Conservation (phyloP, 2,113 vertebrate species). For the Laterallus jamaicensis region DNA sequence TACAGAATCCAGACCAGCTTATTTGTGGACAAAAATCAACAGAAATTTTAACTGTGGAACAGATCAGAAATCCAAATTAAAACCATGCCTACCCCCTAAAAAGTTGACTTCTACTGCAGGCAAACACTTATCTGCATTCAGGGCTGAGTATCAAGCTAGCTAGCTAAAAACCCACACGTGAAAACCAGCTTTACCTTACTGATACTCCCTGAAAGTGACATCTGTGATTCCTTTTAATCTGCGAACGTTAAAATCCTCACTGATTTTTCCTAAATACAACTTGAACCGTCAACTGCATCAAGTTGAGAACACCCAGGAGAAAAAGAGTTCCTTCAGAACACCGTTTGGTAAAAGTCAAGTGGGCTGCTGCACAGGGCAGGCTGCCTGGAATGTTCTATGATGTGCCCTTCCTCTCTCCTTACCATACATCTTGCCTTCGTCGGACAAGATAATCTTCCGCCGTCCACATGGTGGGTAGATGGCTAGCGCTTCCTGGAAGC, state of each 20-base stretch:
- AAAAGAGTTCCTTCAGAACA: neutral
- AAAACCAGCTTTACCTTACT: neutral
- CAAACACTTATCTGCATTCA: neutral
- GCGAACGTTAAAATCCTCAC: neutral
- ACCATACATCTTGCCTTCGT: constrained; percentile 99
- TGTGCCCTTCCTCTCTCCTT: constrained; percentile 58
- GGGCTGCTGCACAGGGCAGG: neutral
- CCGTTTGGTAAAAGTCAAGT: neutral
- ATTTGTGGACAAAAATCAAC: neutral
- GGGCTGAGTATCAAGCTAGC: neutral
- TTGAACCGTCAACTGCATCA: neutral
- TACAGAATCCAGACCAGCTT: neutral
- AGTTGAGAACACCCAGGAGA: neutral
- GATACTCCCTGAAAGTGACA: neutral
- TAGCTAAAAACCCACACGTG: neutral
- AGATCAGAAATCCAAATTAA: neutral
- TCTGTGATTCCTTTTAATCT: neutral
- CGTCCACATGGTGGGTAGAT: constrained; percentile 96
- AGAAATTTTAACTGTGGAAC: neutral
- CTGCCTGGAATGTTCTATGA: accelerated
- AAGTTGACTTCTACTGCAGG: neutral
- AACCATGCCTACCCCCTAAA: neutral
- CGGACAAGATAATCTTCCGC: constrained; percentile 95
- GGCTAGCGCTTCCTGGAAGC: constrained; percentile 96
- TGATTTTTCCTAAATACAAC: neutral